A percentile compares a stretch with the other conserved stretches of the same genome.
Evolutionary conservation across 2,888 invertebrate species (phyloP).

Genomic region (Epinotia ramella): DNA sequence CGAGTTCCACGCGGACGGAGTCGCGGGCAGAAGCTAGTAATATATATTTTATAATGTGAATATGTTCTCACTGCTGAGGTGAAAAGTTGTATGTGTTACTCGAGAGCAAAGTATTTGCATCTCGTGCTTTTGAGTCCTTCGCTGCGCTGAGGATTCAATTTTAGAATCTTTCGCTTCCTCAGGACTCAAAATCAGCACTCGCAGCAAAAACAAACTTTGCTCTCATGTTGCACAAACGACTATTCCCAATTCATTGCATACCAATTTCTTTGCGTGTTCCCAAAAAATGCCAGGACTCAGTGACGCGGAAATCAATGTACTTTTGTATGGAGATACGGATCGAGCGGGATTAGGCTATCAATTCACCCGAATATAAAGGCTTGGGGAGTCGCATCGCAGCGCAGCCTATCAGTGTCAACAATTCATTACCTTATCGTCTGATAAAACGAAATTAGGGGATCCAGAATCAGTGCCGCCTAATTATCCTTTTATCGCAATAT

Average conservation of each 20-base stretch:
- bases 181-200: too few species aligned
- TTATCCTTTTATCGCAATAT: neutral
- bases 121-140: too few species aligned
- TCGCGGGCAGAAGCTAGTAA: too few species aligned
- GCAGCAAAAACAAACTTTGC: too few species aligned
- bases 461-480: conserved; percentile 8
- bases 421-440: conserved; percentile 42
- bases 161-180: too few species aligned
- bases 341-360: conserved; percentile 40
- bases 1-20: too few species aligned
- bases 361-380: conserved; percentile 35
- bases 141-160: too few species aligned
- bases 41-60: too few species aligned
- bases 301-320: conserved; percentile 34
- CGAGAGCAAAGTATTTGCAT: too few species aligned
- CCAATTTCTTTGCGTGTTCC: conserved; percentile 21
- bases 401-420: conserved; percentile 38
- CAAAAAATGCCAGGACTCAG: conserved; percentile 14
- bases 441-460: conserved; percentile 35
- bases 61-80: too few species aligned
- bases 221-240: too few species aligned
- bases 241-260: conserved; percentile 4
- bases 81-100: too few species aligned
- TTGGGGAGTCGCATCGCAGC: conserved; percentile 14
- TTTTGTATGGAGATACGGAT: conserved; percentile 37